Evolutionary conservation across 2,113 vertebrate genomes (phyloP).

Genomic region (Phalacrocorax carbo): DNA sequence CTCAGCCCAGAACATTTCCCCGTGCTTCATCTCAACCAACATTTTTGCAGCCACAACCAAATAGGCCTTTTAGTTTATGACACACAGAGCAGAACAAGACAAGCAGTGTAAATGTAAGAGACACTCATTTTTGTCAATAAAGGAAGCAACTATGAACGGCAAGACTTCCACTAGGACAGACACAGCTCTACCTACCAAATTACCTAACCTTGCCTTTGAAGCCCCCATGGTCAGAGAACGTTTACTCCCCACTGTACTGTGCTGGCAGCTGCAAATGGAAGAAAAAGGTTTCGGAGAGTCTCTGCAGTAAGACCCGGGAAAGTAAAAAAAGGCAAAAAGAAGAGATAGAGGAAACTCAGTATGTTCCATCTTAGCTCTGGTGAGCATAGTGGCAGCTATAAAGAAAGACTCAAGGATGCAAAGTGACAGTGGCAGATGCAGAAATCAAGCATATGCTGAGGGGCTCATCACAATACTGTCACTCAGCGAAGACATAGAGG

Average conservation of each 20-base stretch:
- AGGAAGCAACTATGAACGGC: background rate
- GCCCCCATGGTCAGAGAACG: background rate
- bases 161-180: background rate
- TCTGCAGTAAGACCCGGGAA: background rate
- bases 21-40: background rate
- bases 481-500: background rate
- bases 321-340: background rate
- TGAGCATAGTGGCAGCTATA: background rate
- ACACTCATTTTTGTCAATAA: background rate
- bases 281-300: background rate
- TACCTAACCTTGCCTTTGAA: background rate
- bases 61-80: background rate
- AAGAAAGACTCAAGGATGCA: background rate
- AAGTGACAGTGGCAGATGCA: background rate
- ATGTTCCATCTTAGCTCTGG: background rate
- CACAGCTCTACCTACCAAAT: background rate
- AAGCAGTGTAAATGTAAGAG: background rate
- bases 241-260: background rate
- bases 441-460: background rate
- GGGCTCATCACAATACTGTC: background rate
- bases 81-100: background rate
- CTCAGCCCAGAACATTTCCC: background rate
- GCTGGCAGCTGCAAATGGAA: background rate
- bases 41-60: background rate
- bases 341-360: background rate